Base-by-base conservation (phyloP, 2,888 invertebrate species). In the Sinodicranocentrus sp. region DNA sequence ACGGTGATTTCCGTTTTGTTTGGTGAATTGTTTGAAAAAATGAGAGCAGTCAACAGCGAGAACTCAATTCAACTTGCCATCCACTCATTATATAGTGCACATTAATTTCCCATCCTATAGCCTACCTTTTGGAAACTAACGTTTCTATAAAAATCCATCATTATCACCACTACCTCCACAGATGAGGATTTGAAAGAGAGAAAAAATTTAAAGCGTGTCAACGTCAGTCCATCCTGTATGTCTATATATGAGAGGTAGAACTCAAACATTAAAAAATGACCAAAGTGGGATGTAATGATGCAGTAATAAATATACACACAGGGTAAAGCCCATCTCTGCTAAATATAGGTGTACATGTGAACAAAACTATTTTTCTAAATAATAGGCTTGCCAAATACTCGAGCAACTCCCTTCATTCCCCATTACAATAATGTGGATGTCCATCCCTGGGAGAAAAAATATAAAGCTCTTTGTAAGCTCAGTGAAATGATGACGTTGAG, bases 1-100 rank as follows among this genome's bases (percentile, higher is more conserved):
- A 83, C 77, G 77, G 65, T 72, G 65, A 77, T 77, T 83, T 83
- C 83, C 83, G 83, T 59, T 59, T 23, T 59, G 59, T 77, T 83
- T 82, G 26, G 25, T 67, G 57, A 44, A 57, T 54, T 67, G 44
- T 39, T 72, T 70, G 21, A 44, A 23, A 63, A 78, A 79, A 70
- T 70, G 70, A 39, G 79, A 79, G 65, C 78, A 78, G 15, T 52
- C 17, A 63, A 68, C 25, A 65, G 44, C 23, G 52, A 71, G 65
- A 48, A 72, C 71, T 71, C 63, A 68, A 78, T 78, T 44, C 54
- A 65, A n/a, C 10, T 6, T n/a, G n/a, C n/a, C n/a, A n/a, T 54
- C n/a, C 19, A 26, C 13, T 65, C 10, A n/a, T 19, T 25, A 68
- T 68, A 57, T 68, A 23, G 26, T 44, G 39, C 43, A 44, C 28